Conservation (phyloP, 2,113 vertebrate species). For the Tenrec ecaudatus region DNA sequence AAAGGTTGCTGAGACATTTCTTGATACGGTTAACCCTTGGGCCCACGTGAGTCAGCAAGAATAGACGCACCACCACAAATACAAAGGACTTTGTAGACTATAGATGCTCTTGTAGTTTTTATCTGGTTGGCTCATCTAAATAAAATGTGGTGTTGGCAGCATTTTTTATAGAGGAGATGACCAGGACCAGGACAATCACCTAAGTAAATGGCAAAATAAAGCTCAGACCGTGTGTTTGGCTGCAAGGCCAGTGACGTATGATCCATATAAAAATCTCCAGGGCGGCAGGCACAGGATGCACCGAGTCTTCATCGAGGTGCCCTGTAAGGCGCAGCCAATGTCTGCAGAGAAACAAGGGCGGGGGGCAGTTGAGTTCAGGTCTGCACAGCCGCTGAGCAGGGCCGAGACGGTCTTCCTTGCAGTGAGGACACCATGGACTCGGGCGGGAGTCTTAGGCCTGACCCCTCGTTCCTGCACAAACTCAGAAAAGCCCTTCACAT, state of each 20-base stretch:
- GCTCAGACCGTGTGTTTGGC: not conserved
- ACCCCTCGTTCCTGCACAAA: not conserved
- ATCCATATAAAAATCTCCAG: not conserved
- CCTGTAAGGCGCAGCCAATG: not conserved
- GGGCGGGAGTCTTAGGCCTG: not conserved
- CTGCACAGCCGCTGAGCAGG: not conserved
- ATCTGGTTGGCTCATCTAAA: conserved; percentile 23
- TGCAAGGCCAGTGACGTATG: not conserved
- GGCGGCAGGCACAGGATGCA: not conserved
- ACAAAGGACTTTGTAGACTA: not conserved
- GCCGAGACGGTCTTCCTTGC: too few relatives aligned
- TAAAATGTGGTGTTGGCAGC: not conserved
- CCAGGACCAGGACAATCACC: not conserved
- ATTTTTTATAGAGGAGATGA: not conserved
- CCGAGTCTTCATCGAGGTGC: not conserved
- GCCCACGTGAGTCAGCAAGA: not conserved
- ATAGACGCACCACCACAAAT: not conserved
- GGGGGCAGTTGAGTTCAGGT: not conserved
- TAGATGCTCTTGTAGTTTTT: not conserved
- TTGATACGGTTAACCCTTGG: not conserved
- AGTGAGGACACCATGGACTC: not conserved
- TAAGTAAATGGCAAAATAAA: not conserved
- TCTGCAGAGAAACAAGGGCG: not conserved
- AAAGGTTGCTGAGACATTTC: not conserved
- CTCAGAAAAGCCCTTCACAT: not conserved